Evolutionary conservation across 2,113 vertebrate genomes (phyloP), one percentile per base, ranked within the genome.

Genomic region (Pangasianodon hypophthalmus): DNA sequence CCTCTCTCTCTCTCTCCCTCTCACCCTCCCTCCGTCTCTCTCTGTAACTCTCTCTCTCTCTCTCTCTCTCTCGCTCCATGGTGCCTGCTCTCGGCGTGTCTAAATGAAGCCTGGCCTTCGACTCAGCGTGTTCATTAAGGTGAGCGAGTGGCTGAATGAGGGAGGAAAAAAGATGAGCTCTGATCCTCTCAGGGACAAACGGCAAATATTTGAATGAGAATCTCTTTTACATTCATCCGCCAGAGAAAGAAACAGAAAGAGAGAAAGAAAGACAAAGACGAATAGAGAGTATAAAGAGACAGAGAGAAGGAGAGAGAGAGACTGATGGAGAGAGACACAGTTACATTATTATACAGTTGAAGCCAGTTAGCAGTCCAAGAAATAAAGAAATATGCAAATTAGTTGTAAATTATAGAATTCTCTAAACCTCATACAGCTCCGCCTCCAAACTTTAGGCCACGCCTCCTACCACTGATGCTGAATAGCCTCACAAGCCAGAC

Each of bases 171-270:
- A 85, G 75, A 86, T 41, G 86, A 87, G 44, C 77, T 69, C 69
- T 87, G 88, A 89, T 88, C 83, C 88, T 79, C 80, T 58, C 69
- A 89, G 88, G 58, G 87, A 83, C 54, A 85, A 87, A 84, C 54
- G 32, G 56, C 67, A 87, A 75, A 89, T 84, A 89, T 89, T 91
- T 87, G 87, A 91, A 91, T 91, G 85, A 69, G 79, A 89, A 83
- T 87, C 88, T 89, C 85, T 89, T 71, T 48, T 67, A 41, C 58
- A 21, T 84, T 73, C 58, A 86, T 46, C 50, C 67, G 58, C 13
- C 60, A 83, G 41, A 54, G 50, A 32, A 71, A 44, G 60, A 50
- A 32, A 77, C 26, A 84, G 58, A 26, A 48, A 56, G 60, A 50
- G 79, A 90, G 56, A 83, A 50, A 19, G 7, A 48, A 29, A 11